phyloP scores from a whole-genome alignment of 1,140 invertebrate genomes.

The Heliconius hermathena region DNA sequence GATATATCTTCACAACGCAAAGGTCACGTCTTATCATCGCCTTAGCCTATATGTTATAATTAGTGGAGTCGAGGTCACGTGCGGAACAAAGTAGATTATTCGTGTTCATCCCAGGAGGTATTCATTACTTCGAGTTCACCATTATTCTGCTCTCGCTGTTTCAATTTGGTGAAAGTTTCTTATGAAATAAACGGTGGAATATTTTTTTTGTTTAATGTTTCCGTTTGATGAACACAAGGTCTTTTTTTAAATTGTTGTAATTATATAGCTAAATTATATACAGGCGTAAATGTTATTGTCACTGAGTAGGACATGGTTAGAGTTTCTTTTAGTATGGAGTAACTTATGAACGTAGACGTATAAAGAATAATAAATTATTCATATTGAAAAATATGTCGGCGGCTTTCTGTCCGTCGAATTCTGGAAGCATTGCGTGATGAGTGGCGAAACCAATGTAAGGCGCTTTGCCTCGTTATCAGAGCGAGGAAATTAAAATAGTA shows the following conservation, averaged over 20 bases:
- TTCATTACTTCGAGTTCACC: constrained; percentile 32
- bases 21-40: constrained; percentile 29
- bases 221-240: not conserved
- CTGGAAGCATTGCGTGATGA: too few relatives aligned
- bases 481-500: too few relatives aligned
- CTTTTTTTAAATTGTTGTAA: not conserved
- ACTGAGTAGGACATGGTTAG: too few relatives aligned
- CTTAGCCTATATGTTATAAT: constrained; percentile 39
- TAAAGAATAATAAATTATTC: too few relatives aligned
- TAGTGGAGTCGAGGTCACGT: constrained; percentile 36
- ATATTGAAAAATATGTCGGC: too few relatives aligned
- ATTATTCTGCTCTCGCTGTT: constrained; percentile 29
- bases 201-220: constrained; percentile 8
- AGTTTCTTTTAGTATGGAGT: too few relatives aligned
- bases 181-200: constrained; percentile 12
- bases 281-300: too few relatives aligned
- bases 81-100: constrained; percentile 40
- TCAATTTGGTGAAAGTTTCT: constrained; percentile 17
- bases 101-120: constrained; percentile 39
- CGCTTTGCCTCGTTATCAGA: too few relatives aligned
- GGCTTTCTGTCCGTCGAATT: too few relatives aligned
- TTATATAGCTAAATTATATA: too few relatives aligned
- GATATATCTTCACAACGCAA: constrained; percentile 1
- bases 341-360: too few relatives aligned
- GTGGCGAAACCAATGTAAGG: too few relatives aligned